These are phyloP conservation scores for Empidonax traillii DNA, from an alignment of 2,113 vertebrate species.

Conservation along the genomic window DNA sequence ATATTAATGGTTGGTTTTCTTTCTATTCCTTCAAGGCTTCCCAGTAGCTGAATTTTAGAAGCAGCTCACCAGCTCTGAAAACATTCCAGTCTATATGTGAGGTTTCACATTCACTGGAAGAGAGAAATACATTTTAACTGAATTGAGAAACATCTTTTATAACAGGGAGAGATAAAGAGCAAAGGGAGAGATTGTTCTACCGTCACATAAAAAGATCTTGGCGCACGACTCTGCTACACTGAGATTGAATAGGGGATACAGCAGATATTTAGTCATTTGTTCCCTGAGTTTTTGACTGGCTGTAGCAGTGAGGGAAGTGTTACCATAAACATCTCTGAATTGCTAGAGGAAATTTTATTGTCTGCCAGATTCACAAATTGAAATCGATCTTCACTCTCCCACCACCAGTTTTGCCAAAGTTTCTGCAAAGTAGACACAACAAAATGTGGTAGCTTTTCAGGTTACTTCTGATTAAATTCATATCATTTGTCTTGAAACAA, in stretches of 20 bases:
- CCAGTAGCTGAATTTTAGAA: background rate
- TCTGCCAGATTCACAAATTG: constrained; percentile 65
- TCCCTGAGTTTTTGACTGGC: background rate
- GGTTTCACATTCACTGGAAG: background rate
- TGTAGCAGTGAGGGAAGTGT: background rate
- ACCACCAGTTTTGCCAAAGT: constrained; percentile 46
- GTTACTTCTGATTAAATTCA: constrained; percentile 83
- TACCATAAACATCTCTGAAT: constrained; percentile 45
- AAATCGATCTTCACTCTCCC: constrained; percentile 51
- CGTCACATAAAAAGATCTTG: background rate
- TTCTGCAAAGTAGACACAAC: constrained; percentile 31
- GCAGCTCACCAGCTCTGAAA: background rate
- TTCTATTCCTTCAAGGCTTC: background rate
- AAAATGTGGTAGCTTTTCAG: constrained; percentile 44
- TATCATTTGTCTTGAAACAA: constrained; percentile 84
- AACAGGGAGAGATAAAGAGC: background rate
- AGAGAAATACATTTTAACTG: background rate
- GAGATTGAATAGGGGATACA: background rate
- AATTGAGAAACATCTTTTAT: background rate
- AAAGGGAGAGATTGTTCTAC: background rate
- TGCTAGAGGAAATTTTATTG: constrained; percentile 33
- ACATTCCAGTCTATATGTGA: background rate
- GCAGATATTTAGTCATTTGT: background rate
- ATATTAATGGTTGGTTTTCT: background rate
- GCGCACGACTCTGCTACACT: background rate